Evolutionary conservation across 2,888 invertebrate species (phyloP), one percentile per base, ranked within the genome.

Genomic region (Salpingus planirostris): DNA sequence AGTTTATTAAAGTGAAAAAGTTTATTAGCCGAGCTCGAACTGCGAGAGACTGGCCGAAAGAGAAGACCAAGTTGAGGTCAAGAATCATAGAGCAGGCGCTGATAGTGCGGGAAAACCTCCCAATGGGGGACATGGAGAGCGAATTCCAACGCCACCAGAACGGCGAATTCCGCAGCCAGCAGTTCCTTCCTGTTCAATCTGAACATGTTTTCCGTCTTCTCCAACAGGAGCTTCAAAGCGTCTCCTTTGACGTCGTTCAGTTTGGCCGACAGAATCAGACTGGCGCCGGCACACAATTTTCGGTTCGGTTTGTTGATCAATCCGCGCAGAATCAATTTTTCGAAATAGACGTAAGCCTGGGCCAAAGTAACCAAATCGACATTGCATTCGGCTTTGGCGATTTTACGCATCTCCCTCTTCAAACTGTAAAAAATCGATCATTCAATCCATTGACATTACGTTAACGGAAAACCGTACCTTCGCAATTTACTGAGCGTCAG

Each of bases 311-410:
- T 98, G 56, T 91, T 93, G 29, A 97, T 89, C 38, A 93, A 69
- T 57, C 87, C 85, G 45, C 86, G 85, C 29, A 95, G 70, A 48
- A 97, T 92, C 31, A 97, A 70, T 62, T 93, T 93, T 64, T 98
- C 97, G 65, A 96, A 97, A 67, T 92, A 97, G n/a, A 96, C 96
- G 59, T 92, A 96, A 0, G 95, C 88, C 62, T 93, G 92, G 11
- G 97, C 95, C 11, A 97, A 87, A 1, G 91, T 91, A 39, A 95
- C 69, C 37, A 93, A 69, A 67, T 97, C 96, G 29, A 75, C 73
- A 36, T 83, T 80, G 50, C 76, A 78, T 62, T 91, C 89, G 52
- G 81, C 70, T 62, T 85, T 87, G 2, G 87, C 88, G 36, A 91
- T 90, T 64, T 90, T 87, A 13, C 87, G 75, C 89, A 97, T 90